Evolutionary conservation across 2,113 vertebrate genomes (phyloP).

Genomic region (Megaceryle maxima): DNA sequence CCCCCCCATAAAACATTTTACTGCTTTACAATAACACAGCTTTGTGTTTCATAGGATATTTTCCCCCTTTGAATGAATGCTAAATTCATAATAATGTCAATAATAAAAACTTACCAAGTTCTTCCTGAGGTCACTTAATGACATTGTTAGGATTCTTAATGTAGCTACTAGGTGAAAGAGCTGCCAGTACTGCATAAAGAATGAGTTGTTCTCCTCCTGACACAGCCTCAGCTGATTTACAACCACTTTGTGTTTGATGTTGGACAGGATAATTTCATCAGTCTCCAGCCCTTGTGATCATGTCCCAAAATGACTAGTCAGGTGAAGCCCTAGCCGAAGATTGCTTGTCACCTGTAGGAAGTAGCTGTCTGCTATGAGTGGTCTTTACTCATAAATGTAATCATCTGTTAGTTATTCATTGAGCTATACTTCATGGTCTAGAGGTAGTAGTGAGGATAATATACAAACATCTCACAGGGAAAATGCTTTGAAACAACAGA

Average conservation of each 20-base stretch:
- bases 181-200: constrained; percentile 77
- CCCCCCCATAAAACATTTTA: constrained; percentile 38
- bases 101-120: constrained; percentile 63
- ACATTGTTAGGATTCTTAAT: constrained; percentile 83
- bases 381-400: constrained; percentile 83
- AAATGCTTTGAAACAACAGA: constrained; percentile 60
- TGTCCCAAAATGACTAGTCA: constrained; percentile 89
- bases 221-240: constrained; percentile 89
- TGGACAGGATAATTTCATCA: constrained; percentile 92
- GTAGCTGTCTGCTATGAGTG: constrained; percentile 81
- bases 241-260: constrained; percentile 90
- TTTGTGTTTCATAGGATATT: constrained; percentile 37
- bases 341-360: constrained; percentile 92
- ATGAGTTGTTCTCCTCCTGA: constrained; percentile 82
- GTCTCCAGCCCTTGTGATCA: constrained; percentile 91
- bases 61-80: constrained; percentile 10
- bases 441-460: constrained; percentile 62
- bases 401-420: constrained; percentile 84
- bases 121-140: constrained; percentile 74
- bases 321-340: constrained; percentile 83
- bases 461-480: constrained; percentile 55
- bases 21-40: constrained; percentile 50
- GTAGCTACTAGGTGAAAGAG: constrained; percentile 74
- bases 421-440: constrained; percentile 73
- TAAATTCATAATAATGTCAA: constrained; percentile 39